Base-by-base conservation (phyloP, 2,888 invertebrate genomes). In the Coleophora flavipennella region DNA sequence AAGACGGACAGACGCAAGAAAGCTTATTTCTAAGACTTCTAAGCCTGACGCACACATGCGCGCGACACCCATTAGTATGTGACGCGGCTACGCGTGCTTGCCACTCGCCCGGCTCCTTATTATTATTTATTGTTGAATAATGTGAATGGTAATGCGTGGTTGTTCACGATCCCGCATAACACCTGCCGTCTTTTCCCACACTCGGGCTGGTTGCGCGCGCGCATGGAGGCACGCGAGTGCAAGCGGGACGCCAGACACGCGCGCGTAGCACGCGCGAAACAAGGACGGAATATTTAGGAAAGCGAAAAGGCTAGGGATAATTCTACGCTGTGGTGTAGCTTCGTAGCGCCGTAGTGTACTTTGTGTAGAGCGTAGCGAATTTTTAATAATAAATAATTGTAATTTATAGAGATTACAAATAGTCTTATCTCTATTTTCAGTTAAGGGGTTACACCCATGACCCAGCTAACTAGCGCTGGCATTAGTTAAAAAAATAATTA, bases 181-280 rank as follows among this genome's bases (percentile, higher is more conserved):
- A 87, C 86, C 87, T 87, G 86, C 86, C 85, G 79, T 78, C 71
- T 83, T 85, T 86, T 86, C 86, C 86, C 86, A 86, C 86, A 85
- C 75, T 85, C 80, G 68, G 60, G 71, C 69, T 64, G 59, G 61
- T 27, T 38, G 43, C 38, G 61, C 76, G 72, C 72, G 77, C 73
- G 76, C 77, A 79, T 75, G 78, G 55, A 45, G 20, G 37, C 43
- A 20, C 53, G 65, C 62, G 76, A 58, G 76, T 64, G 72, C 62
- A 70, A 73, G 69, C 55, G 75, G 59, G 78, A 76, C 56, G 54
- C 46, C 3, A 27, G 33, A 45, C 35, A 28, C 54, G 67, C 63
- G 77, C 38, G 42, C 39, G 13, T 11, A 64, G 65, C 73, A 69
- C 77, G 77, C 63, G 78, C 74, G 64, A 45, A 68, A 68, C 52